Conservation (phyloP, 2,888 invertebrate species). For the Polylopha cassiicola region DNA sequence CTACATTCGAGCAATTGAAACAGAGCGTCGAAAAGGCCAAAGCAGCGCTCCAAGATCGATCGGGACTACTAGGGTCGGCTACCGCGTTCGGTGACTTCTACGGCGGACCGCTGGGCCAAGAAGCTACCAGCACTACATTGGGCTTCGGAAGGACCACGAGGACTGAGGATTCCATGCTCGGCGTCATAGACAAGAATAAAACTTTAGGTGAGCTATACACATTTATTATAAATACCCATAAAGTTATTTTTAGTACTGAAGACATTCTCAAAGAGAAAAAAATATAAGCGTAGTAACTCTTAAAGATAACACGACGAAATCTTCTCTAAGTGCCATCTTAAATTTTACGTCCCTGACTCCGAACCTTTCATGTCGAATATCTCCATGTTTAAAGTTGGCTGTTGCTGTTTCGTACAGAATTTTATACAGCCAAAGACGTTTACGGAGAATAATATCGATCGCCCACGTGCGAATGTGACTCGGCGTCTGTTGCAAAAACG, state of each 20-base stretch:
- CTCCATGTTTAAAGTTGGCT: conserved; percentile 29
- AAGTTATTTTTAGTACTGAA: background rate
- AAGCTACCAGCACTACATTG: conserved; percentile 49
- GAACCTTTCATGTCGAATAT: conserved; percentile 22
- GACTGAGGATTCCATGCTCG: conserved; percentile 66
- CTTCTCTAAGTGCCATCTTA: conserved; percentile 22
- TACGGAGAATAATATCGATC: conserved; percentile 50
- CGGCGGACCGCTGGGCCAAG: conserved; percentile 71
- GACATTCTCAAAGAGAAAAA: background rate
- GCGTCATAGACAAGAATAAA: conserved; percentile 64
- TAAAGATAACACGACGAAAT: conserved; percentile 7
- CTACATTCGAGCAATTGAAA: conserved; percentile 92
- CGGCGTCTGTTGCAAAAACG: conserved; percentile 6
- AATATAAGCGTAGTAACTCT: conserved; percentile 5
- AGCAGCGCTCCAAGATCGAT: conserved; percentile 86
- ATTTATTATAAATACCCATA: too few relatives aligned
- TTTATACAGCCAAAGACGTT: conserved; percentile 25
- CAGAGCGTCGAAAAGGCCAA: conserved; percentile 95
- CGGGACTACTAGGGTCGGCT: conserved; percentile 82
- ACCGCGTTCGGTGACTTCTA: conserved; percentile 85
- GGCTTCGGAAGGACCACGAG: conserved; percentile 59
- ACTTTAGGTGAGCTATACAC: conserved; percentile 53
- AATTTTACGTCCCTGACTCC: conserved; percentile 26
- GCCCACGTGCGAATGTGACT: conserved; percentile 23
- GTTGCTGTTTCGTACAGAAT: conserved; percentile 23